Evolutionary conservation across 2,797 vertebrate species (phyloP).

Genomic region (Sebastolobus alascanus): DNA sequence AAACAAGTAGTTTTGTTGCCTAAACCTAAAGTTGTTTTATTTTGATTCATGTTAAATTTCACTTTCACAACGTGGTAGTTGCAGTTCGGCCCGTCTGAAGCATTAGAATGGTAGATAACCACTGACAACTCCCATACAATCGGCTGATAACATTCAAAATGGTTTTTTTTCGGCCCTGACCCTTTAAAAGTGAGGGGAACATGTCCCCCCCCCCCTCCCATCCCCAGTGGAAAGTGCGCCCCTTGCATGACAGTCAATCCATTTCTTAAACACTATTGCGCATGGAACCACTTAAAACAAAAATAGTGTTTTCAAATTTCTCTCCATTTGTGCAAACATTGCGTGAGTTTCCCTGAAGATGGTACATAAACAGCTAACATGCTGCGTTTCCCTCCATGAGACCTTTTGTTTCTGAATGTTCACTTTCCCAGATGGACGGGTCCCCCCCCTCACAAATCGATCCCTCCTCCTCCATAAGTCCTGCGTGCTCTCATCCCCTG

Average conservation of each 20-base stretch:
- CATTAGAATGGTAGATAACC: background rate
- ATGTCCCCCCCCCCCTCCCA: background rate
- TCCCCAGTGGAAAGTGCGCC: background rate
- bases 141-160: background rate
- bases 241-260: background rate
- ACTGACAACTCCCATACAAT: background rate
- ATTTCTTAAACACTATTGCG: background rate
- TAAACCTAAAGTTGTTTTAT: too few relatives aligned
- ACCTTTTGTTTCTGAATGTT: constrained; percentile 49
- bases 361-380: constrained; percentile 41
- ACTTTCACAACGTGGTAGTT: background rate
- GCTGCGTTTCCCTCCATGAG: constrained; percentile 32
- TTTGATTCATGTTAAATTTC: too few relatives aligned
- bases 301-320: constrained; percentile 3
- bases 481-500: constrained; percentile 14
- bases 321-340: constrained; percentile 7
- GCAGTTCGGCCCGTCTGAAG: background rate
- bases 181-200: background rate
- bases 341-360: constrained; percentile 19
- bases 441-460: constrained; percentile 35
- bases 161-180: background rate
- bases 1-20: too few relatives aligned
- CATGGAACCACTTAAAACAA: background rate
- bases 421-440: constrained; percentile 73
- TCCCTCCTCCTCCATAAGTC: constrained; percentile 31